A percentile compares a stretch with the other conserved stretches of the same genome.
Conservation (phyloP, 2,888 invertebrate species). For the Torymus auratus region DNA sequence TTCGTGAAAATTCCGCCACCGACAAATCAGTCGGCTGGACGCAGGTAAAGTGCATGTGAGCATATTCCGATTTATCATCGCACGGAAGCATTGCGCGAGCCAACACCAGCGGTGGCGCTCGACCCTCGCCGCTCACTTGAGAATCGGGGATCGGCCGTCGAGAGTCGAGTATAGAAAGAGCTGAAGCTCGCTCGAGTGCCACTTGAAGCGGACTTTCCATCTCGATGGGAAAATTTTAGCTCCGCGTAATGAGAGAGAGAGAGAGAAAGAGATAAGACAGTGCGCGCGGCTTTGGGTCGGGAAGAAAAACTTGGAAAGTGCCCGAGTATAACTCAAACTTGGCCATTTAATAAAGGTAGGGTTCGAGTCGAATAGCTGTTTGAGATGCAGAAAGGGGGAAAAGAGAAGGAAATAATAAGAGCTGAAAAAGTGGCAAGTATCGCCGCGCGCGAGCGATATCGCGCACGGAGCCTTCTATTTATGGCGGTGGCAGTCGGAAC, state of each 20-base stretch:
- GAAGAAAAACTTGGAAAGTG: background rate
- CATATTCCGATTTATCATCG: too few species aligned
- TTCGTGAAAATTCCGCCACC: slow-evolving; percentile 16
- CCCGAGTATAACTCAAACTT: background rate
- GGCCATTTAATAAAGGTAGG: slow-evolving; percentile 15
- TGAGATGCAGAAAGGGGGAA: background rate
- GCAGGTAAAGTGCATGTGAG: too few species aligned
- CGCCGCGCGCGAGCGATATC: slow-evolving; percentile 65
- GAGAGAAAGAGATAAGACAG: background rate
- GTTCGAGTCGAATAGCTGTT: background rate
- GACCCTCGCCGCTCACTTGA: background rate
- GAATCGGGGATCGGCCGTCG: slow-evolving; percentile 6
- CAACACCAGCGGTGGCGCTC: background rate
- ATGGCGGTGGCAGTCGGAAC: slow-evolving; percentile 71
- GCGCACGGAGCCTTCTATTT: slow-evolving; percentile 71
- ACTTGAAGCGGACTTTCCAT: slow-evolving; percentile 4
- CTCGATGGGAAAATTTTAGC: slow-evolving; percentile 19
- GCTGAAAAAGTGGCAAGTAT: slow-evolving; percentile 53
- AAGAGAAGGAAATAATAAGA: slow-evolving; percentile 31
- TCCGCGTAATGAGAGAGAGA: background rate
- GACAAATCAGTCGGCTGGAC: slow-evolving; percentile 3
- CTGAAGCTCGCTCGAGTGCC: slow-evolving; percentile 7
- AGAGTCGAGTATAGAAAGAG: background rate
- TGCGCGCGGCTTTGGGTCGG: background rate
- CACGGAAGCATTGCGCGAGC: too few species aligned